Conservation (phyloP, 2,888 invertebrate genomes). For the Hirudinaria manillensis region DNA sequence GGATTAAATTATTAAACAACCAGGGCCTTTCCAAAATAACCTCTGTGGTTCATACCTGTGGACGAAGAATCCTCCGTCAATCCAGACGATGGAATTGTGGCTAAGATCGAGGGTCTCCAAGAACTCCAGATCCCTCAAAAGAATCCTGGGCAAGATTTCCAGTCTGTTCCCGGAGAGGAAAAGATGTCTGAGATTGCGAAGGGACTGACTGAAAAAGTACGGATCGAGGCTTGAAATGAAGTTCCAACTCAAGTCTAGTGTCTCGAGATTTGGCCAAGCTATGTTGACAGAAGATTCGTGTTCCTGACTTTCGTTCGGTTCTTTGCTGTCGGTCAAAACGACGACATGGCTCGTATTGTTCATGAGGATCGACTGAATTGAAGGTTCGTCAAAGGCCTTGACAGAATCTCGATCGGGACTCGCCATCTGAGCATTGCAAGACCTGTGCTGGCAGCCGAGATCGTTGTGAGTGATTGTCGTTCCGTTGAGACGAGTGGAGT, state of each 20-base stretch:
- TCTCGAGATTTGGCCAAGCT: constrained; percentile 32
- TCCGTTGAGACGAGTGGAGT: constrained; percentile 31
- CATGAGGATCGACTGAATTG: background rate
- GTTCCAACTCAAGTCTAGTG: constrained; percentile 36
- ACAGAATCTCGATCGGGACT: background rate
- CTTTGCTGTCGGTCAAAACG: background rate
- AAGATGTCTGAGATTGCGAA: constrained; percentile 29
- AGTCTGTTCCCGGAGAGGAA: constrained; percentile 33
- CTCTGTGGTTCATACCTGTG: background rate
- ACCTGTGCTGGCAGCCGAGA: background rate
- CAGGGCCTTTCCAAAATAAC: too few relatives aligned
- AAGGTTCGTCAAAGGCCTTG: constrained; percentile 6
- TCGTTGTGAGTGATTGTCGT: background rate
- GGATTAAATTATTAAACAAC: too few relatives aligned
- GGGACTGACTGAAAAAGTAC: constrained; percentile 26
- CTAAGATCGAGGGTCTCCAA: constrained; percentile 34
- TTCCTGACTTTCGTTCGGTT: background rate
- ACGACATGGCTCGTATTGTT: background rate
- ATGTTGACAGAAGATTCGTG: background rate
- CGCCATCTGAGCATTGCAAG: background rate
- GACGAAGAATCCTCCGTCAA: constrained; percentile 39
- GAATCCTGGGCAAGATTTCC: constrained; percentile 33
- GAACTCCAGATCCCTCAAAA: constrained; percentile 32
- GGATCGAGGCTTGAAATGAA: constrained; percentile 27
- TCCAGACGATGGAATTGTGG: constrained; percentile 37